Conservation (phyloP, 2,113 vertebrate species). For the Limanda limanda region DNA sequence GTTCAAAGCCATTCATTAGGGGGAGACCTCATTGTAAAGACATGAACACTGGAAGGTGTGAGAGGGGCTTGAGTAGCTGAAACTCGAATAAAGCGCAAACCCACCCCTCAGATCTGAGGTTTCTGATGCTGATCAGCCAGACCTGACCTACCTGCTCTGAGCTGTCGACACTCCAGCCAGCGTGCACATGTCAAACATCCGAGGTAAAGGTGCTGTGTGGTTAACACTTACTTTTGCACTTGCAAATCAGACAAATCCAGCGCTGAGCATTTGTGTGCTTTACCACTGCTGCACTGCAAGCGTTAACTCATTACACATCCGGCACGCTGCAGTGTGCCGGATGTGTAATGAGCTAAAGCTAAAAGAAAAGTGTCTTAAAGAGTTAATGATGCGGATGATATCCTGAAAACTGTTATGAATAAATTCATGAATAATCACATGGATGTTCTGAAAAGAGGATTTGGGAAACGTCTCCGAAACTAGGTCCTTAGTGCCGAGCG, state of each 20-base stretch:
- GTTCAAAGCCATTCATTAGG: slow-evolving; percentile 73
- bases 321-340: not conserved
- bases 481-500: not conserved
- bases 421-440: not conserved
- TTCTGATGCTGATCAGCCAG: not conserved
- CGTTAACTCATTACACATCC: slow-evolving; percentile 1
- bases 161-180: no score
- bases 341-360: no score
- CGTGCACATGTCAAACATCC: not conserved
- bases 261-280: not conserved
- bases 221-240: slow-evolving; percentile 22
- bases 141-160: not conserved
- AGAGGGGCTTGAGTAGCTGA: slow-evolving; percentile 29
- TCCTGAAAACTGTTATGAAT: no score
- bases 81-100: slow-evolving; percentile 45
- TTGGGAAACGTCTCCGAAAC: not conserved
- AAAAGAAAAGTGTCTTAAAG: not conserved
- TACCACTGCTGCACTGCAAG: not conserved
- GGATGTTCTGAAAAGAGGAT: not conserved
- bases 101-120: slow-evolving; percentile 1
- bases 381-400: not conserved
- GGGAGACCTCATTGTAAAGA: slow-evolving; percentile 44
- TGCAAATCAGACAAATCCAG: not conserved
- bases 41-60: slow-evolving; percentile 49
- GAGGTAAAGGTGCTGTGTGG: not conserved